Evolutionary conservation across 2,797 vertebrate species (phyloP).

Genomic region (Gallinago stenura): DNA sequence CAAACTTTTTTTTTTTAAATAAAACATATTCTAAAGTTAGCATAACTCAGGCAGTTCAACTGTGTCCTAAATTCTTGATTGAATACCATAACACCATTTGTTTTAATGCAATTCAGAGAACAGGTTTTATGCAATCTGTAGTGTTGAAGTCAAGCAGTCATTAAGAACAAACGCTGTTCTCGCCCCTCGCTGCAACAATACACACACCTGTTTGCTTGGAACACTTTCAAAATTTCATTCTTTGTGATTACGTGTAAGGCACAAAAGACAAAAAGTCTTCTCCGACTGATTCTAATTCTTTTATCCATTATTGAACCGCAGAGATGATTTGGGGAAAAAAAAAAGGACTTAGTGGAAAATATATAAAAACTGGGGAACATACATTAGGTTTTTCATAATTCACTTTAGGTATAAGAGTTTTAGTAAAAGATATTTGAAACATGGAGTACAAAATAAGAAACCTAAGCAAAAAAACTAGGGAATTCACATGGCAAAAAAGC

Average conservation of each 20-base stretch:
- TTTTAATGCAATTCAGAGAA: slow-evolving; percentile 19
- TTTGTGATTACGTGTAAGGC: slow-evolving; percentile 26
- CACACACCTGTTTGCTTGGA: slow-evolving; percentile 39
- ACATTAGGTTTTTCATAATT: neutral
- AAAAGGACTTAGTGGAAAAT: neutral
- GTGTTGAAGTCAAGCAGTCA: slow-evolving; percentile 38
- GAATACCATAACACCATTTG: neutral
- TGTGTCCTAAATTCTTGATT: neutral
- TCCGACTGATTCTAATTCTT: slow-evolving; percentile 7
- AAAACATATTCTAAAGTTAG: neutral
- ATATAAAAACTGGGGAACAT: neutral
- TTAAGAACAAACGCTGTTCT: slow-evolving; percentile 50
- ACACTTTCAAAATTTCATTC: slow-evolving; percentile 27
- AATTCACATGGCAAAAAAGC: neutral
- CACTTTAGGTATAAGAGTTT: neutral
- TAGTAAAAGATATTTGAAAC: neutral
- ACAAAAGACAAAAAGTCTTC: slow-evolving; percentile 1
- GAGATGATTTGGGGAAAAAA: neutral
- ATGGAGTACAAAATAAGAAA: neutral
- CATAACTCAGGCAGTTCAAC: neutral
- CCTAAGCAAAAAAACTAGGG: neutral
- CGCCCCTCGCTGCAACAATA: slow-evolving; percentile 31
- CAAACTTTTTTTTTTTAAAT: neutral
- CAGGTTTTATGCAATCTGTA: slow-evolving; percentile 48
- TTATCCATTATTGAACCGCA: slow-evolving; percentile 10